A percentile compares a stretch with the other conserved stretches of the same genome.
These are phyloP conservation scores for Oreonectes daqikongensis DNA, from an alignment of 2,797 vertebrate species.

Conservation along the genomic window DNA sequence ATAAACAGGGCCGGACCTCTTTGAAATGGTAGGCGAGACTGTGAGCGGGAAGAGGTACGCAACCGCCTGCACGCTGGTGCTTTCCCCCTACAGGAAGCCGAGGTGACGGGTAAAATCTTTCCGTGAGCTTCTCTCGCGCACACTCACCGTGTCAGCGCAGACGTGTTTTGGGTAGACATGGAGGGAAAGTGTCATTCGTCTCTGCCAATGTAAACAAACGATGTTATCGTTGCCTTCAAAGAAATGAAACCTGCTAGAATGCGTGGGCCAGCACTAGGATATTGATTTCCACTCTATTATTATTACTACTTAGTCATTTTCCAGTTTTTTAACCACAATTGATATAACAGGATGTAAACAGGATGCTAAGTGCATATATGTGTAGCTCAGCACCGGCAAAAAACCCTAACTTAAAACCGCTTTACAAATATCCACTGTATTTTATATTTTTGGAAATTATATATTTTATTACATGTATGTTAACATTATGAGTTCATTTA, in stretches of 20 bases:
- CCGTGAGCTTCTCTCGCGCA: conserved; percentile 45
- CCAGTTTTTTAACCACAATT: conserved; percentile 57
- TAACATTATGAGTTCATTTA: background rate
- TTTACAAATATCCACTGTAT: background rate
- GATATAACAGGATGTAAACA: conserved; percentile 57
- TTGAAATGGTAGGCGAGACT: conserved; percentile 20
- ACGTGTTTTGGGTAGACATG: conserved; percentile 45
- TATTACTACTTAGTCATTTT: conserved; percentile 54
- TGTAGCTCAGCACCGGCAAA: background rate
- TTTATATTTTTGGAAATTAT: background rate
- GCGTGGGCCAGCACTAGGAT: conserved; percentile 55
- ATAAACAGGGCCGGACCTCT: conserved; percentile 23
- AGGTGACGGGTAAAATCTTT: conserved; percentile 46
- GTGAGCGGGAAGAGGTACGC: conserved; percentile 52
- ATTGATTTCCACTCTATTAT: conserved; percentile 55
- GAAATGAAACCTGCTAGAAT: conserved; percentile 42
- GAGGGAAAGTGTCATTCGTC: conserved; percentile 51
- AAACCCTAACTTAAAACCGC: background rate
- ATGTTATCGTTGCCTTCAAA: conserved; percentile 43
- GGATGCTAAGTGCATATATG: conserved; percentile 37
- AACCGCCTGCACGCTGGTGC: conserved; percentile 44
- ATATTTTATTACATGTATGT: background rate
- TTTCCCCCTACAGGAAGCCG: conserved; percentile 57
- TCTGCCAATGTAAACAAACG: conserved; percentile 53
- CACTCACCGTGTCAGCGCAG: background rate